These are phyloP conservation scores for Knipowitschia caucasica DNA, from an alignment of 2,797 vertebrate genomes.

Conservation along the genomic window DNA sequence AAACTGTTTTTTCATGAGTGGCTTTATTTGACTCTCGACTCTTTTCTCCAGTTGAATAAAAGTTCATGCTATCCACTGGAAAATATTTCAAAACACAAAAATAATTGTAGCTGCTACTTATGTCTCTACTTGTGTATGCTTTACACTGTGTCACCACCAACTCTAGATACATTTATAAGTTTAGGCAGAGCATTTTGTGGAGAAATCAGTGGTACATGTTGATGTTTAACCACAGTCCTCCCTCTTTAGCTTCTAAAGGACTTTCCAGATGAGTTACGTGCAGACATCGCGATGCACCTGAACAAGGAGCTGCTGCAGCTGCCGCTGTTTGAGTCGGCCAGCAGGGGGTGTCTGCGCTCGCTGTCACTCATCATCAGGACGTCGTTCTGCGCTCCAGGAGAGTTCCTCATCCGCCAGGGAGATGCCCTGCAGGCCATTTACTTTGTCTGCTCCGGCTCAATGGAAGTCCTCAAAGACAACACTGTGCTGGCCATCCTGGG, in stretches of 20 bases:
- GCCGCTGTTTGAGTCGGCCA: conserved; percentile 90
- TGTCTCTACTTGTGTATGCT: background rate
- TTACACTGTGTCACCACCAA: background rate
- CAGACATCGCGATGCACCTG: conserved; percentile 94
- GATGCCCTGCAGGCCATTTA: conserved; percentile 94
- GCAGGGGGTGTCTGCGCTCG: conserved; percentile 91
- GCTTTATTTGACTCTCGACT: background rate
- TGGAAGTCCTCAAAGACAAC: conserved; percentile 94
- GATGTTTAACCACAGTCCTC: background rate
- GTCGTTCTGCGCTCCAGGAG: conserved; percentile 93
- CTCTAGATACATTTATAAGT: background rate
- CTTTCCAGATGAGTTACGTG: conserved; percentile 91
- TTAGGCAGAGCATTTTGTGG: background rate
- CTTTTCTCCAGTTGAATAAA: background rate
- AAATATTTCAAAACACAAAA: too few species aligned
- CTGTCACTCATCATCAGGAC: conserved; percentile 95
- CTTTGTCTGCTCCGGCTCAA: conserved; percentile 94
- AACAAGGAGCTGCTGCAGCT: conserved; percentile 96
- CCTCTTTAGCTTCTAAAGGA: conserved; percentile 87
- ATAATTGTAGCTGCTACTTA: background rate
- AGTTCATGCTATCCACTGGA: background rate
- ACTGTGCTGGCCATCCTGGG: conserved; percentile 93
- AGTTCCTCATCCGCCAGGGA: conserved; percentile 92
- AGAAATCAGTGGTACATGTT: background rate
- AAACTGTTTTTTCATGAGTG: background rate